A percentile compares a stretch with the other conserved stretches of the same genome.
These are phyloP conservation scores for Phania funesta DNA, from an alignment of 2,888 invertebrate species.

Conservation along the genomic window DNA sequence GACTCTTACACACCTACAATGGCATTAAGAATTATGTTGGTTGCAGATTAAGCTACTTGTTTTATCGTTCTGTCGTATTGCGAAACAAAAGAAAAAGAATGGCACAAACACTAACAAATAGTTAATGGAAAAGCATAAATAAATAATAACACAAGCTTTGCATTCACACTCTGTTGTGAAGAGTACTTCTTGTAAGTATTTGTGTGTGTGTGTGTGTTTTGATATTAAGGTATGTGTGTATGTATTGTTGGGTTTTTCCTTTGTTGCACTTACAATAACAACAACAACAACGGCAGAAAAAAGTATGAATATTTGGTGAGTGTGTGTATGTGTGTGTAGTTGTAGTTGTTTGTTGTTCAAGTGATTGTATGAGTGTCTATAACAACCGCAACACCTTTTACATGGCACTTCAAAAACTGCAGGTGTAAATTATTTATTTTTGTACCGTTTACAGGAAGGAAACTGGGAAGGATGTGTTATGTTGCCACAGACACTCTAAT, in stretches of 20 bases:
- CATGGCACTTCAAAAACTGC: slow-evolving; percentile 70
- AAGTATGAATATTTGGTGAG: neutral
- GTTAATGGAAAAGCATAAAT: slow-evolving; percentile 15
- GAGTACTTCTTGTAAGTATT: neutral
- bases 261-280: slow-evolving; percentile 9
- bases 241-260: neutral
- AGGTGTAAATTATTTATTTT: slow-evolving; percentile 79
- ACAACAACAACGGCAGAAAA: slow-evolving; percentile 1
- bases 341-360: slow-evolving; percentile 32
- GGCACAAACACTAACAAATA: neutral
- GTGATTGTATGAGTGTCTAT: slow-evolving; percentile 39
- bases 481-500: slow-evolving; percentile 1
- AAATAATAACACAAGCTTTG: slow-evolving; percentile 30
- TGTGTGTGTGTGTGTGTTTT: neutral
- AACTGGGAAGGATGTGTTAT: slow-evolving; percentile 61
- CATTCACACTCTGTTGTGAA: neutral
- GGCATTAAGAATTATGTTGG: slow-evolving; percentile 35
- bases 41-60: slow-evolving; percentile 36
- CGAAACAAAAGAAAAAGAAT: neutral
- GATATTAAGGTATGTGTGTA: neutral
- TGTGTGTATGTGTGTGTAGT: neutral
- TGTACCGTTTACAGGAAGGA: slow-evolving; percentile 71
- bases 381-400: slow-evolving; percentile 57
- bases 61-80: slow-evolving; percentile 26
- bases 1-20: neutral